These are phyloP conservation scores for Tipula vernalis DNA, from an alignment of 2,888 invertebrate genomes.

Conservation along the genomic window DNA sequence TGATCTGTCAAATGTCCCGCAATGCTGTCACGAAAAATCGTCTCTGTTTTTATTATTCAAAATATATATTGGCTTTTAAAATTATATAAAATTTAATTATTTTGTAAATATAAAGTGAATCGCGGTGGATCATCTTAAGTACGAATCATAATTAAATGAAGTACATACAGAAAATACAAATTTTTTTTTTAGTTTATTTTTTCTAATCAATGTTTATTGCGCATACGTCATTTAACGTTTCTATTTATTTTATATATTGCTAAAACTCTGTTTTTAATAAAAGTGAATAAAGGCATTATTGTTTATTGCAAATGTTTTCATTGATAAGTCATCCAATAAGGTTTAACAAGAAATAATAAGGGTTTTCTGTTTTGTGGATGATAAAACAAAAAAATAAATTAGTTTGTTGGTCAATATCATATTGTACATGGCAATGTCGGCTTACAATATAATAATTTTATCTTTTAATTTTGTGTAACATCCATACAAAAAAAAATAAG, in stretches of 20 bases:
- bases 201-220: slow-evolving; percentile 11
- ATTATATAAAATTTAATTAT: neutral
- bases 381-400: neutral
- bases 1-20: slow-evolving; percentile 20
- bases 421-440: neutral
- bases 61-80: neutral
- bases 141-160: neutral
- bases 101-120: neutral
- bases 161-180: neutral
- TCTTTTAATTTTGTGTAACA: neutral
- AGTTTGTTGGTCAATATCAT: neutral
- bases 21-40: slow-evolving; percentile 17
- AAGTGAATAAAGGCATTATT: neutral
- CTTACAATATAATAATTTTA: neutral
- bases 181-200: neutral
- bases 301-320: slow-evolving; percentile 9
- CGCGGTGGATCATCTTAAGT: neutral
- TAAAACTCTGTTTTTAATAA: slow-evolving; percentile 7
- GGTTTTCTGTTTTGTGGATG: neutral
- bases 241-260: neutral
- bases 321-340: slow-evolving; percentile 5
- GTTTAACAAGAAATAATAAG: neutral
- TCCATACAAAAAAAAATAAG: neutral
- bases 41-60: neutral
- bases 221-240: slow-evolving; percentile 6